These are phyloP conservation scores for Falco cherrug DNA, from an alignment of 2,797 vertebrate species.

Conservation along the genomic window DNA sequence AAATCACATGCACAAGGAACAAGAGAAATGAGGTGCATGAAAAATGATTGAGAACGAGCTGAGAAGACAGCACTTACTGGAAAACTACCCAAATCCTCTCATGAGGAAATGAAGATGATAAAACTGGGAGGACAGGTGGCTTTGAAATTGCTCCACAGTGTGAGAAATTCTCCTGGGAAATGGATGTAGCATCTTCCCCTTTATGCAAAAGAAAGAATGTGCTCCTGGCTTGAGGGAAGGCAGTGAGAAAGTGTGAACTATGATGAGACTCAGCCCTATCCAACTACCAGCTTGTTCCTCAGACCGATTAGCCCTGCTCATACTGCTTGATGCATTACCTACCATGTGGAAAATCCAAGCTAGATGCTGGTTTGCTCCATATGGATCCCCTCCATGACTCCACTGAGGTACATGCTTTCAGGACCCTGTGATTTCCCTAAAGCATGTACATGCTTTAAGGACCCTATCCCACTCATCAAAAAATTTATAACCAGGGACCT, in stretches of 20 bases:
- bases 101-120: neutral
- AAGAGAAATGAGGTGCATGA: neutral
- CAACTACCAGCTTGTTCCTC: neutral
- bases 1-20: neutral
- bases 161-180: neutral
- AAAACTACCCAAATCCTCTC: neutral
- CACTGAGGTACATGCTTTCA: neutral
- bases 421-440: neutral
- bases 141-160: neutral
- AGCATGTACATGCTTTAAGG: neutral
- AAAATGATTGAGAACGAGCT: neutral
- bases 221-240: neutral
- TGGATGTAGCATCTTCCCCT: neutral
- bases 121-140: neutral
- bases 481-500: neutral
- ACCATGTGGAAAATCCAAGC: neutral
- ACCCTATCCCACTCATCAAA: neutral
- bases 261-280: neutral
- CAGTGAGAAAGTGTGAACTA: neutral
- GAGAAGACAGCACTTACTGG: neutral
- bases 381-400: neutral
- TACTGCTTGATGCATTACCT: neutral
- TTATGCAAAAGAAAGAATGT: neutral
- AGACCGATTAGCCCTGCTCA: neutral
- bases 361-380: neutral